Evolutionary conservation across 2,113 vertebrate species (phyloP).

Genomic region (Sminthopsis crassicaudata): DNA sequence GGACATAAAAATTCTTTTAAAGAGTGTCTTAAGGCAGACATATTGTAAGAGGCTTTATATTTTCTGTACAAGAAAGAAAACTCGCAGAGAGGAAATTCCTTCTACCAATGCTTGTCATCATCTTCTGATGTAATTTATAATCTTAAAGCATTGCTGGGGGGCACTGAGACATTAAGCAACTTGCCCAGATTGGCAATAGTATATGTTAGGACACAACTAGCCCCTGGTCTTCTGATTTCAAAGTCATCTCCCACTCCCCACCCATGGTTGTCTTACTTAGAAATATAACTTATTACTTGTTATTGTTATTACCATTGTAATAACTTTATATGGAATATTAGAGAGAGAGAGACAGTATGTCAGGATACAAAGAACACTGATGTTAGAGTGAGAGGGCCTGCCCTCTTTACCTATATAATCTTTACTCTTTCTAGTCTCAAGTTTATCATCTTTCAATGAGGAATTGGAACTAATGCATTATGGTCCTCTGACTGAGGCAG

Average conservation of each 20-base stretch:
- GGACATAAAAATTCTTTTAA: not conserved
- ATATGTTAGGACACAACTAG: not conserved
- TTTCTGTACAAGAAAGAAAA: not conserved
- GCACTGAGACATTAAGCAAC: not conserved
- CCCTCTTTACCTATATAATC: not conserved
- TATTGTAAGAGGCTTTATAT: not conserved
- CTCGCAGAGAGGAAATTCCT: not conserved
- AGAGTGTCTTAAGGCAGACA: not conserved
- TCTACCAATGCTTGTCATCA: not conserved
- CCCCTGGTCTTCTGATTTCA: not conserved
- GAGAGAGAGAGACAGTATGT: not conserved
- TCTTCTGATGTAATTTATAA: not conserved
- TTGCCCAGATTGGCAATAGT: not conserved
- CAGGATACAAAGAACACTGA: not conserved
- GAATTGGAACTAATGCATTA: not conserved
- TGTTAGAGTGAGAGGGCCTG: not conserved
- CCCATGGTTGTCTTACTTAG: not conserved
- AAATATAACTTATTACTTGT: not conserved
- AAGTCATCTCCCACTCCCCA: not conserved
- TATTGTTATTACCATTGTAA: not conserved
- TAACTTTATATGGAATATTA: not conserved
- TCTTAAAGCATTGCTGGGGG: not conserved
- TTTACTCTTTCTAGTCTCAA: not conserved
- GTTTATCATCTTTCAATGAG: not conserved
- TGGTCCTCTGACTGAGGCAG: not conserved